Evolutionary conservation across 2,113 vertebrate species (phyloP).

Genomic region (Cyprinodon tularosa): DNA sequence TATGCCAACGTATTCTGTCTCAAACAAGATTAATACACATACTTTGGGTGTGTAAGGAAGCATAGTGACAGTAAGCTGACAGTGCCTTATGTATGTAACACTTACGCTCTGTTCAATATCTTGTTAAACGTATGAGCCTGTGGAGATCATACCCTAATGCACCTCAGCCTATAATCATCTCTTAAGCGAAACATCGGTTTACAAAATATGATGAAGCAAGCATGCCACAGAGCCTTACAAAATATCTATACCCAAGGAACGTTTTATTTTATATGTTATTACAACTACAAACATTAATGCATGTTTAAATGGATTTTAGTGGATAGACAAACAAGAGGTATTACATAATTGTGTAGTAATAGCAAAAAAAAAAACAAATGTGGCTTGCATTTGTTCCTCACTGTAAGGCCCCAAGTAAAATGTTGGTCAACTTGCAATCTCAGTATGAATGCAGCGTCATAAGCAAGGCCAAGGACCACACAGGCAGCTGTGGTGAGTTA

Average conservation of each 20-base stretch:
- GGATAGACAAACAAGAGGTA: background rate
- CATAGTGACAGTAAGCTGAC: conserved; percentile 75
- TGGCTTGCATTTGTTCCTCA: background rate
- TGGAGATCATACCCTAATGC: conserved; percentile 46
- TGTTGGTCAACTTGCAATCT: no score
- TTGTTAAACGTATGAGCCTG: conserved; percentile 62
- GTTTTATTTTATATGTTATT: background rate
- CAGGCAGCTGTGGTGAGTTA: no score
- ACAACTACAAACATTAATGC: background rate
- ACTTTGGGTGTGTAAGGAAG: conserved; percentile 58
- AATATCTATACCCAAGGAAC: background rate
- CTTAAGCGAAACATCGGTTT: background rate
- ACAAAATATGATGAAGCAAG: background rate
- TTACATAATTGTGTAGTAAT: background rate
- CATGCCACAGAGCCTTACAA: background rate
- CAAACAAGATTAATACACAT: conserved; percentile 76
- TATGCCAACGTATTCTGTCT: conserved; percentile 68
- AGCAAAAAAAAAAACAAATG: background rate
- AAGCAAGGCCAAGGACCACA: no score
- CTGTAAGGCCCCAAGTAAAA: no score
- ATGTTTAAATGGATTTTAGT: background rate
- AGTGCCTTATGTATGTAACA: conserved; percentile 67
- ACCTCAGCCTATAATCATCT: conserved; percentile 21
- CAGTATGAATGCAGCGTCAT: no score
- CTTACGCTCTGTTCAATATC: conserved; percentile 52